phyloP scores from a whole-genome alignment of 2,113 vertebrate species.

The Grammatotria lemairii region DNA sequence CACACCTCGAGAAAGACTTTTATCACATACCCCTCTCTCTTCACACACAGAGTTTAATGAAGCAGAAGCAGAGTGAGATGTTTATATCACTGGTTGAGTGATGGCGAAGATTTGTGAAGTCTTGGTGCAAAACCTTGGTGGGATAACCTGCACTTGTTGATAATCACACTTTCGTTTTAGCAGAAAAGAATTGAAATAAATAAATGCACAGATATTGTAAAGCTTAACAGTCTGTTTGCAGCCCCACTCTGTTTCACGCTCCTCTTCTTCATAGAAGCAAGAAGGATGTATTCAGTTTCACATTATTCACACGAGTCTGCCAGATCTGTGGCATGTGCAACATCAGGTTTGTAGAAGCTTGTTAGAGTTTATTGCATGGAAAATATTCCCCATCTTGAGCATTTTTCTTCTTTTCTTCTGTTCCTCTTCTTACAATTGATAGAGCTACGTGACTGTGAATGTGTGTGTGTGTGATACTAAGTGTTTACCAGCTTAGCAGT shows the following conservation, averaged over 20 bases:
- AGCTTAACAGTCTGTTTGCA: conserved; percentile 54
- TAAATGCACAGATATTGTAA: neutral
- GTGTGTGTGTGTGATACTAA: neutral
- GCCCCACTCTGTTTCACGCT: neutral
- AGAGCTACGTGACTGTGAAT: conserved; percentile 1
- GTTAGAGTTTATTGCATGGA: conserved; percentile 66
- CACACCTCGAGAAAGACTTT: neutral
- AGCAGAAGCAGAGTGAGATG: neutral
- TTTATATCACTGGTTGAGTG: neutral
- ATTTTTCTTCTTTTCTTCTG: neutral
- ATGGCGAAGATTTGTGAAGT: neutral
- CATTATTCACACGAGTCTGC: neutral
- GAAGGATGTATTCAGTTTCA: neutral
- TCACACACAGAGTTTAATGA: conserved; percentile 10
- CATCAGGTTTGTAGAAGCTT: conserved; percentile 16
- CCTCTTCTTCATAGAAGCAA: neutral
- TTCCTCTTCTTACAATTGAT: neutral
- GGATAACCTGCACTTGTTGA: conserved; percentile 39
- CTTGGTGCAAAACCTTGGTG: conserved; percentile 2
- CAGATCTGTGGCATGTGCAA: conserved; percentile 28
- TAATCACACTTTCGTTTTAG: neutral
- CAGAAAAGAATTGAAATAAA: neutral
- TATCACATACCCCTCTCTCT: neutral
- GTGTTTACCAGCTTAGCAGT: neutral
- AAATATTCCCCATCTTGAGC: conserved; percentile 24